These are phyloP conservation scores for Myotis lucifugus DNA, from an alignment of 2,113 vertebrate species.

Conservation along the genomic window DNA sequence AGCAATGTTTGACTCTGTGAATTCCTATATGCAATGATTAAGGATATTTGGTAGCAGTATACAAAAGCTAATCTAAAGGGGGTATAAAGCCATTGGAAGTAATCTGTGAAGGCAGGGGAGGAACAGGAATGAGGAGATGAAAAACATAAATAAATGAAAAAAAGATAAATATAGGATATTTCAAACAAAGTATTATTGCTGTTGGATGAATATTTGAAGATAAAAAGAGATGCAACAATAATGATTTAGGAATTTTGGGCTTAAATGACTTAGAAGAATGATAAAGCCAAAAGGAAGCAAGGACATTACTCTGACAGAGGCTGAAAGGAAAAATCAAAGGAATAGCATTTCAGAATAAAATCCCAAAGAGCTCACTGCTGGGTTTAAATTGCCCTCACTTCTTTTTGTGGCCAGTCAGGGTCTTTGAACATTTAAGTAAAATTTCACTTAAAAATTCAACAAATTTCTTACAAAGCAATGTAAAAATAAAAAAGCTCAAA, in stretches of 20 bases:
- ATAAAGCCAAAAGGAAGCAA: not conserved
- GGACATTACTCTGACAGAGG: not conserved
- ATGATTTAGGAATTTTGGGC: not conserved
- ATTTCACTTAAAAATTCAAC: not conserved
- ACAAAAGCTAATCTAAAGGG: not conserved
- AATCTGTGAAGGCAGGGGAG: not conserved
- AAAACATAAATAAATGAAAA: not conserved
- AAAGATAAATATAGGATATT: not conserved
- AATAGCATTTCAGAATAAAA: not conserved
- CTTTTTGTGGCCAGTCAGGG: not conserved
- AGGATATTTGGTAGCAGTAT: not conserved
- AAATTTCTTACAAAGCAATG: not conserved
- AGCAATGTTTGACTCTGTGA: not conserved
- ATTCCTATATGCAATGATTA: not conserved
- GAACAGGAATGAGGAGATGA: not conserved
- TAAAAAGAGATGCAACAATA: not conserved
- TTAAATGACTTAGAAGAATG: not conserved
- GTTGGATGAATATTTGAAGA: not conserved
- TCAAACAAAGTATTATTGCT: not conserved
- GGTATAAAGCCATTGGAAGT: not conserved
- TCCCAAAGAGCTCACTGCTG: not conserved
- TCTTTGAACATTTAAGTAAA: slow-evolving; percentile 13
- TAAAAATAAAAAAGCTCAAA: not conserved
- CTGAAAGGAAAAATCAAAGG: not conserved
- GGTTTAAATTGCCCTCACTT: not conserved